A percentile compares a stretch with the other conserved stretches of the same genome.
Conservation (phyloP, 2,113 vertebrate species). For the Varanus komodoensis region DNA sequence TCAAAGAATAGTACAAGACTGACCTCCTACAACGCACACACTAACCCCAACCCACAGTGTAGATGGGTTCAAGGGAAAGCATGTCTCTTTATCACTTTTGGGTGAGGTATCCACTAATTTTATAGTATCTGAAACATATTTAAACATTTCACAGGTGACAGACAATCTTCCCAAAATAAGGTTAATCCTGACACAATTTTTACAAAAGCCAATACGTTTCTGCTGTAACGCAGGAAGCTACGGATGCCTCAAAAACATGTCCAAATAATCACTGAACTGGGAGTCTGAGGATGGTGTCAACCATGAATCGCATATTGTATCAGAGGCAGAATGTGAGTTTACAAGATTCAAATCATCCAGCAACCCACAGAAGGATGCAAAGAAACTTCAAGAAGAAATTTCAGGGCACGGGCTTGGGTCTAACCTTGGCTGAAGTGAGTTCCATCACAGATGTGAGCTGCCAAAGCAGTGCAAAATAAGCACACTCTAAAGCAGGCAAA, state of each 20-base stretch:
- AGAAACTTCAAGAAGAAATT: not conserved
- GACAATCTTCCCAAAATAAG: constrained; percentile 46
- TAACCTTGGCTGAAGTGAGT: constrained; percentile 80
- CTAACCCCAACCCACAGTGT: not conserved
- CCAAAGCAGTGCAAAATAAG: constrained; percentile 86
- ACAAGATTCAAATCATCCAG: not conserved
- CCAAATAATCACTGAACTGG: not conserved
- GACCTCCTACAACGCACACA: not conserved
- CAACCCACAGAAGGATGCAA: constrained; percentile 26
- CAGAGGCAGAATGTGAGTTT: not conserved
- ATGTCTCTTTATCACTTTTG: not conserved
- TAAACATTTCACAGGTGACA: constrained; percentile 13
- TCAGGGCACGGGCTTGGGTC: constrained; percentile 12
- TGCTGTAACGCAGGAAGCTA: not conserved
- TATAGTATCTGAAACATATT: not conserved
- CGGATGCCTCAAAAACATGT: not conserved
- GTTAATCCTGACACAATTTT: too few relatives aligned
- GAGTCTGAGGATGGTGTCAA: not conserved
- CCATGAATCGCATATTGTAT: not conserved
- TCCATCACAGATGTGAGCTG: constrained; percentile 79
- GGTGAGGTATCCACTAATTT: not conserved
- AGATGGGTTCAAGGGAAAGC: not conserved
- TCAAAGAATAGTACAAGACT: not conserved
- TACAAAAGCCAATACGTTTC: not conserved
- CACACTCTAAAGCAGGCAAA: constrained; percentile 83